phyloP scores from a whole-genome alignment of 2,113 vertebrate species.

The Trogon surrucura region DNA sequence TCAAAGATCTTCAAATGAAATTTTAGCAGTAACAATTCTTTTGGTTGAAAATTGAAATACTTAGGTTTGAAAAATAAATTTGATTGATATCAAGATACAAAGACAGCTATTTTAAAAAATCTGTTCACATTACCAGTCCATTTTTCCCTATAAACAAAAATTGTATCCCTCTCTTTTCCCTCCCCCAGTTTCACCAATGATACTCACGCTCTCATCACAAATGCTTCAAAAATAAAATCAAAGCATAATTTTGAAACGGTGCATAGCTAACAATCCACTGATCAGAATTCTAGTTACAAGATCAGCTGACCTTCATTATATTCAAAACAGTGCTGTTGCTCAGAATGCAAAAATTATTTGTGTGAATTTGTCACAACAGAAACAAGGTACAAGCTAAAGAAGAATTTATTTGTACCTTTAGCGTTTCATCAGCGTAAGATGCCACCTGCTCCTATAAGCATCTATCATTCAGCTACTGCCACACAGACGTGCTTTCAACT shows the following conservation, averaged over 20 bases:
- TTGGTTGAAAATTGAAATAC: background rate
- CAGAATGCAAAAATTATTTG: background rate
- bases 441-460: background rate
- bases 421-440: background rate
- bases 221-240: background rate
- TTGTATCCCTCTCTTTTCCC: background rate
- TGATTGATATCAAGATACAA: background rate
- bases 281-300: background rate
- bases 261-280: background rate
- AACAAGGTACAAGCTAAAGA: background rate
- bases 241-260: background rate
- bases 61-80: background rate
- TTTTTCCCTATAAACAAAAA: background rate
- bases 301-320: background rate
- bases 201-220: background rate
- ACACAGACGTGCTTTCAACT: background rate
- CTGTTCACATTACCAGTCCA: background rate
- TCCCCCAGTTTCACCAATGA: background rate
- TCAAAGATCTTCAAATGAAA: background rate
- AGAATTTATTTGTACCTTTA: background rate
- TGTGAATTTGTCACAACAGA: background rate
- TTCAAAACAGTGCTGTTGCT: background rate
- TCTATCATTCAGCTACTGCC: background rate
- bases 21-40: background rate
- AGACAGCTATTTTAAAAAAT: accelerated